Evolutionary conservation across 2,888 invertebrate genomes (phyloP).

Genomic region (Pseudococcus jackbeardsleyi): DNA sequence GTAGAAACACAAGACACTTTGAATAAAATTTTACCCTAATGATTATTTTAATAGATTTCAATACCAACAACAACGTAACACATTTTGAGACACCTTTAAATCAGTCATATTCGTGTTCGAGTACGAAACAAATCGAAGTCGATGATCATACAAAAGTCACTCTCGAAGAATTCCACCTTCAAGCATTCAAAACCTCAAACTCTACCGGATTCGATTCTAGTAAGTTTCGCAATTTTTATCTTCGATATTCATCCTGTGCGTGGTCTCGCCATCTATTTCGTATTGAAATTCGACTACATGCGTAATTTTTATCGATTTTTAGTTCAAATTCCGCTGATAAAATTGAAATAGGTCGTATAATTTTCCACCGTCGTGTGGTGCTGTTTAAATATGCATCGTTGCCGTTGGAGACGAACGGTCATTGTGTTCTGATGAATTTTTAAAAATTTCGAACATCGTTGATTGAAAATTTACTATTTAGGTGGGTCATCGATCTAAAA

Average conservation of each 20-base stretch:
- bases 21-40: not conserved
- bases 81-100: conserved; percentile 18
- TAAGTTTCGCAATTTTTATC: not conserved
- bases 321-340: conserved; percentile 12
- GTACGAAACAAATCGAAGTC: not conserved
- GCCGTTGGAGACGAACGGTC: not conserved
- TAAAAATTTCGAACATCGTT: not conserved
- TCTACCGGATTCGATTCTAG: not conserved
- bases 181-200: conserved; percentile 32
- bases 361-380: not conserved
- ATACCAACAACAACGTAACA: not conserved
- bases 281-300: not conserved
- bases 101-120: not conserved
- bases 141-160: not conserved
- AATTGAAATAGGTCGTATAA: not conserved
- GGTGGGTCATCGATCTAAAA: not conserved
- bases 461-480: not conserved
- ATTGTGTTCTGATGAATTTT: not conserved
- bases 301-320: conserved; percentile 30
- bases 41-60: not conserved
- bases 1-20: too few species aligned
- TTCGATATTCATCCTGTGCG: not conserved
- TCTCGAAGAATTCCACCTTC: conserved; percentile 7
- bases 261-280: not conserved
- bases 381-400: conserved; percentile 6